These are phyloP conservation scores for Spongilla lacustris DNA, from an alignment of 37 sponge, comb jelly and placozoan species.

Conservation along the genomic window DNA sequence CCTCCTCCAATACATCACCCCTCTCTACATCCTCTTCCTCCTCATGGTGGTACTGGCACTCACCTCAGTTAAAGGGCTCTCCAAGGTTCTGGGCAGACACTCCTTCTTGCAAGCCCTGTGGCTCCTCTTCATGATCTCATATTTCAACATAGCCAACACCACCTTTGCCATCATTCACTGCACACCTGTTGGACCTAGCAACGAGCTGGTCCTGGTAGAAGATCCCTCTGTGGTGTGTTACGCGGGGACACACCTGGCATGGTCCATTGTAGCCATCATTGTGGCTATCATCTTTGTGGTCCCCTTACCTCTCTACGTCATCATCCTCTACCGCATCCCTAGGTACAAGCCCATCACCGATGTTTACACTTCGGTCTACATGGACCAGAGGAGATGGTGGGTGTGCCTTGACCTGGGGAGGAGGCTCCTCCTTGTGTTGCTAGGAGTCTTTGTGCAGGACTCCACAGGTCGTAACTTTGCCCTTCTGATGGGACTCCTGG, in stretches of 20 bases:
- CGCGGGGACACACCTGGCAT: constrained; percentile 50
- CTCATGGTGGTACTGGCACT: constrained; percentile 34
- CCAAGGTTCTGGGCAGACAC: constrained; percentile 51
- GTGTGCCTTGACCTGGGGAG: constrained; percentile 30
- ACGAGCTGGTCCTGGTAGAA: constrained; percentile 33
- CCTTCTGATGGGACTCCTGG: constrained; percentile 18
- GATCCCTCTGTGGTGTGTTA: constrained; percentile 66
- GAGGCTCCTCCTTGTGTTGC: constrained; percentile 47
- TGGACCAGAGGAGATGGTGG: constrained; percentile 62
- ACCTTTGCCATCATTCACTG: constrained; percentile 71
- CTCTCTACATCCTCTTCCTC: constrained; percentile 64
- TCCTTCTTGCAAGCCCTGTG: constrained; percentile 70
- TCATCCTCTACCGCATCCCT: constrained; percentile 25
- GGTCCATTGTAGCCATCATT: constrained; percentile 48
- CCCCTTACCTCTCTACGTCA: constrained; percentile 62
- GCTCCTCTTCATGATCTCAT: constrained; percentile 71
- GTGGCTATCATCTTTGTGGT: constrained; percentile 29
- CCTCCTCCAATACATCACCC: constrained; percentile 59
- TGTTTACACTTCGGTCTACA: constrained; percentile 55
- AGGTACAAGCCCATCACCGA: constrained; percentile 69
- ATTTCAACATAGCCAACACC: constrained; percentile 58
- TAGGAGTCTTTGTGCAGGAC: constrained; percentile 65
- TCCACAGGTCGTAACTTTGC: constrained; percentile 33
- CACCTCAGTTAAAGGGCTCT: constrained; percentile 25
- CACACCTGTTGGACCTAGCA: constrained; percentile 24